phyloP scores from a whole-genome alignment of 2,113 vertebrate species.

The Cryptotis parvus region DNA sequence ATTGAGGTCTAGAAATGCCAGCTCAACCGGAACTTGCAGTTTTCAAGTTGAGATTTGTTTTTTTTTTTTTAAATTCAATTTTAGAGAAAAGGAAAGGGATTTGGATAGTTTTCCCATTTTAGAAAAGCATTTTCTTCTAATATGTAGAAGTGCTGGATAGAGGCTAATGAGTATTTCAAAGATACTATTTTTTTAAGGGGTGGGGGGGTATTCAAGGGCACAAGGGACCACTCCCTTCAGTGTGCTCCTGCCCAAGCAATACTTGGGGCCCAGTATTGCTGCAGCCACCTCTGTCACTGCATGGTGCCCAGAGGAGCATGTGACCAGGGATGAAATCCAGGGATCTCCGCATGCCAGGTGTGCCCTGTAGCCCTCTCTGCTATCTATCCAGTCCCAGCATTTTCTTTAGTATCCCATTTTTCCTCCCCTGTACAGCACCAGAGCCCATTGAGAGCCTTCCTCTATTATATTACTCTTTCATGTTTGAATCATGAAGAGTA shows the following conservation, averaged over 20 bases:
- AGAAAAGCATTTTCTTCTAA: constrained; percentile 49
- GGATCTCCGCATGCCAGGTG: background rate
- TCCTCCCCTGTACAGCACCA: background rate
- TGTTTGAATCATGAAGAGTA: background rate
- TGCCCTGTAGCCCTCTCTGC: background rate
- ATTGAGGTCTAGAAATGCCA: background rate
- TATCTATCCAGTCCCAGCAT: background rate
- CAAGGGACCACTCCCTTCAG: no score
- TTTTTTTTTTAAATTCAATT: constrained; percentile 30
- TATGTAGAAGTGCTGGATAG: constrained; percentile 38
- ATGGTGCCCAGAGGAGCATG: background rate
- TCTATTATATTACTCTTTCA: background rate
- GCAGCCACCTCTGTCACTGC: background rate
- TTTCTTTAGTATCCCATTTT: background rate
- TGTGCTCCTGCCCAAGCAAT: no score
- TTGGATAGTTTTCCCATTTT: constrained; percentile 51
- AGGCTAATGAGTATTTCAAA: constrained; percentile 1
- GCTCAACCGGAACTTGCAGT: constrained; percentile 18
- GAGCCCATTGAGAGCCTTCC: background rate
- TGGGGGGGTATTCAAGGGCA: no score
- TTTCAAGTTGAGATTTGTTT: constrained; percentile 39
- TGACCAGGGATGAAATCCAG: background rate
- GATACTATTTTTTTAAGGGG: background rate
- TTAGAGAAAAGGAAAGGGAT: constrained; percentile 42
- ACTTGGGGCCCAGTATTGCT: background rate